These are phyloP conservation scores for Caradrina clavipalpis DNA, from an alignment of 2,888 invertebrate genomes.

Conservation along the genomic window DNA sequence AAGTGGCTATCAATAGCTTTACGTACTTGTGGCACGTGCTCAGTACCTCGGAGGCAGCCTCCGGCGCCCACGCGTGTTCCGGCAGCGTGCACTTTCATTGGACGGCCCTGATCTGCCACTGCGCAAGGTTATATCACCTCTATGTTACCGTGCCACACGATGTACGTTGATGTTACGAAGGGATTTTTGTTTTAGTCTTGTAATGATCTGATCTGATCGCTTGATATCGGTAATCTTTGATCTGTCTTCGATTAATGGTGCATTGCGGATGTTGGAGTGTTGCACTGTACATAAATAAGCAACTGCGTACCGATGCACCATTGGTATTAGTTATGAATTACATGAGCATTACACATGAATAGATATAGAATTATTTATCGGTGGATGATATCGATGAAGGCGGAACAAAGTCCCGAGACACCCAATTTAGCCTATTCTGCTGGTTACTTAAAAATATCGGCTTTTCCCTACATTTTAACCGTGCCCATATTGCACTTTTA, in stretches of 20 bases:
- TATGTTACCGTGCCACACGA: conserved; percentile 21
- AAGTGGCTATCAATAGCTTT: conserved; percentile 35
- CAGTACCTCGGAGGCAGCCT: conserved; percentile 54
- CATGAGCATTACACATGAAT: too few relatives aligned
- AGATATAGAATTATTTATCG: too few relatives aligned
- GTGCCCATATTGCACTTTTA: too few relatives aligned
- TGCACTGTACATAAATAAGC: background rate
- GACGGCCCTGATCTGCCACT: conserved; percentile 61
- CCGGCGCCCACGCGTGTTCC: conserved; percentile 69
- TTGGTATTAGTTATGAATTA: too few relatives aligned
- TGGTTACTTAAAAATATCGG: too few relatives aligned
- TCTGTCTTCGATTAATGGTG: background rate
- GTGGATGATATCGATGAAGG: too few relatives aligned
- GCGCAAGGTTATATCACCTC: conserved; percentile 63
- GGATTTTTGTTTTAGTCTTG: conserved; percentile 5
- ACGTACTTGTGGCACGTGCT: conserved; percentile 54
- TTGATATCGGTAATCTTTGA: background rate
- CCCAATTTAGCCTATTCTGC: too few relatives aligned
- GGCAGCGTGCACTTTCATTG: conserved; percentile 64
- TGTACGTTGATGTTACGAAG: conserved; percentile 13
- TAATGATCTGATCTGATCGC: background rate
- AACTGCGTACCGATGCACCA: background rate
- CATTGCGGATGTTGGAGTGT: background rate
- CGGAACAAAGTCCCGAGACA: too few relatives aligned
- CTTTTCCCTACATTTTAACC: too few relatives aligned